These are phyloP conservation scores for Hephaestus fuliginosus DNA, from an alignment of 2,797 vertebrate genomes.

Conservation along the genomic window DNA sequence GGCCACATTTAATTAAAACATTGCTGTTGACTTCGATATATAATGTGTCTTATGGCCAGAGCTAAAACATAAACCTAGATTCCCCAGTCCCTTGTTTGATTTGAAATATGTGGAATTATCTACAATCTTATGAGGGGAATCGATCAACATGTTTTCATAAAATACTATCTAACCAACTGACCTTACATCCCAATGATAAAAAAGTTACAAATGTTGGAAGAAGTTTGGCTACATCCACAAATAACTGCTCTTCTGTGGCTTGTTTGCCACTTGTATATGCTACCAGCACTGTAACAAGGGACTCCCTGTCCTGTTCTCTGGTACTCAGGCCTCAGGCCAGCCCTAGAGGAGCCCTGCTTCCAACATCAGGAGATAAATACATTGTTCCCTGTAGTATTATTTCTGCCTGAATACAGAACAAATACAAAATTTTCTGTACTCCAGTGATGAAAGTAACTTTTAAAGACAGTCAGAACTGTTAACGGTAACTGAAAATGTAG, in stretches of 20 bases:
- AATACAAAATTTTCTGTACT: slow-evolving; percentile 51
- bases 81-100: background rate
- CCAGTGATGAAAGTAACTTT: slow-evolving; percentile 57
- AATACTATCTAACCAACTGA: background rate
- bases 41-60: background rate
- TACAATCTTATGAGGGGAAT: background rate
- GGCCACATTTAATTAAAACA: slow-evolving; percentile 13
- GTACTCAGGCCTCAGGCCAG: slow-evolving; percentile 78
- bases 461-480: slow-evolving; percentile 24
- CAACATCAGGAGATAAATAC: slow-evolving; percentile 79
- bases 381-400: slow-evolving; percentile 71
- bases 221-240: slow-evolving; percentile 36
- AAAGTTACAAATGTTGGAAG: slow-evolving; percentile 3
- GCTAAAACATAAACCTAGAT: background rate
- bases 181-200: background rate
- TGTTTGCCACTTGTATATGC: slow-evolving; percentile 63
- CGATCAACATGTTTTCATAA: background rate
- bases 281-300: slow-evolving; percentile 54
- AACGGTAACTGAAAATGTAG: background rate
- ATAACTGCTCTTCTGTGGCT: slow-evolving; percentile 41
- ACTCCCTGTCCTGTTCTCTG: slow-evolving; percentile 66
- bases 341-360: slow-evolving; percentile 79
- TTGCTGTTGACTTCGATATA: background rate
- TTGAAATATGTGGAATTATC: background rate
- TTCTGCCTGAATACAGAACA: slow-evolving; percentile 77